These are phyloP conservation scores for Umimayanthus kanabou DNA, from an alignment of 92 coral and sea anemone species.

Conservation along the genomic window DNA sequence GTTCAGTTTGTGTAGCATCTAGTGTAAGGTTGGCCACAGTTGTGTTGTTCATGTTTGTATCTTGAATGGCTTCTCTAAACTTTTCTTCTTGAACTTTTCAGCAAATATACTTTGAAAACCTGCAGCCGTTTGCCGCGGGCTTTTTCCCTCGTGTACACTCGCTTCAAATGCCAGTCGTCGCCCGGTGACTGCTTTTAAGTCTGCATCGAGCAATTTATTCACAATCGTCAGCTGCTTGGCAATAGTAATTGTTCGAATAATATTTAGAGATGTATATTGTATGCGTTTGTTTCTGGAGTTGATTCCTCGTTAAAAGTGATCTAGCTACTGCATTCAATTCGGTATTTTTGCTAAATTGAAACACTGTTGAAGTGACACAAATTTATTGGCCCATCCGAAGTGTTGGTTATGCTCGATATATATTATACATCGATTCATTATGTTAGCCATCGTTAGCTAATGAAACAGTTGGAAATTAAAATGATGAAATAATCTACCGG, in stretches of 20 bases:
- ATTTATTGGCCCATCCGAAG: background rate
- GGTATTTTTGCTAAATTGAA: constrained; percentile 10
- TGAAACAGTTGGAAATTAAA: constrained; percentile 52
- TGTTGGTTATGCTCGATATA: background rate
- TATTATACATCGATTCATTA: constrained; percentile 34
- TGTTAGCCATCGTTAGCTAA: constrained; percentile 45
- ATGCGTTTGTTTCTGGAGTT: constrained; percentile 12
- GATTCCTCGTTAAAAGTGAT: background rate
- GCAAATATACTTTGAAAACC: no score
- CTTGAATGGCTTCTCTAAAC: background rate
- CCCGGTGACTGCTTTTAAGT: constrained; percentile 16
- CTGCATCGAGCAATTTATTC: constrained; percentile 20
- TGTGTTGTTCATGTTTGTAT: constrained; percentile 26
- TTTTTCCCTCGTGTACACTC: background rate
- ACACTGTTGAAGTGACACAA: background rate
- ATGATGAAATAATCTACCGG: constrained; percentile 32
- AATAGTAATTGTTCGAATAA: background rate
- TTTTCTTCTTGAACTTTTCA: background rate
- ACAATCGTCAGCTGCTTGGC: constrained; percentile 23
- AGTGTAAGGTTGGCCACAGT: background rate
- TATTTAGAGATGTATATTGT: background rate
- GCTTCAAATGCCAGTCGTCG: background rate
- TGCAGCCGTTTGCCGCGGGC: background rate
- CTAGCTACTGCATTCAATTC: background rate
- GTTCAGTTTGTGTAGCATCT: constrained; percentile 1